phyloP scores from a whole-genome alignment of 1,140 invertebrate genomes.

The Spodoptera litura region DNA sequence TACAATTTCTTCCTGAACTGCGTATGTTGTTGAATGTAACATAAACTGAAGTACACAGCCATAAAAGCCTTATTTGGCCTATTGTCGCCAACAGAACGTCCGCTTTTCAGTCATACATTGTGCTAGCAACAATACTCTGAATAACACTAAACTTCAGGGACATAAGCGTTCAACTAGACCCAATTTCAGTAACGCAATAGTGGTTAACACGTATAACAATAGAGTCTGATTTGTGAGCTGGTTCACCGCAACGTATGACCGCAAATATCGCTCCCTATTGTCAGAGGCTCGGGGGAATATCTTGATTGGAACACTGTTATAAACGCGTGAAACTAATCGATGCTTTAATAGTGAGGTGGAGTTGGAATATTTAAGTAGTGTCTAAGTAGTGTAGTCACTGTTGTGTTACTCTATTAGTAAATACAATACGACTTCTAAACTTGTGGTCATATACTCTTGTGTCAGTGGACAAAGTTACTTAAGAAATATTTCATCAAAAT shows the following conservation, averaged over 20 bases:
- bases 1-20: too few relatives aligned
- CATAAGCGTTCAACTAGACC: constrained; percentile 41
- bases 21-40: neutral
- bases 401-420: too few relatives aligned
- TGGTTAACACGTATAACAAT: constrained; percentile 53
- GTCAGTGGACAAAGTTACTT: too few relatives aligned
- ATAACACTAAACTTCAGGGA: constrained; percentile 38
- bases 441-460: too few relatives aligned
- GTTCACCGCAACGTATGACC: constrained; percentile 48
- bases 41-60: neutral
- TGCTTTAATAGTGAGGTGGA: constrained; percentile 32
- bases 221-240: constrained; percentile 54
- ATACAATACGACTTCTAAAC: neutral
- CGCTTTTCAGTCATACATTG: constrained; percentile 4
- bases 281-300: constrained; percentile 33
- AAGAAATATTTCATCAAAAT: too few relatives aligned
- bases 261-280: constrained; percentile 48
- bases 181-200: constrained; percentile 41
- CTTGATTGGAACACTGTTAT: constrained; percentile 46
- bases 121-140: constrained; percentile 30
- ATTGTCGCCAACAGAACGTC: neutral
- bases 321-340: constrained; percentile 37
- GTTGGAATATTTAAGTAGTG: constrained; percentile 3
- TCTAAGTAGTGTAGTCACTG: neutral
- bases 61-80: constrained; percentile 11